A percentile compares a stretch with the other conserved stretches of the same genome.
Conservation (phyloP, 2,113 vertebrate genomes). For the Pandion haliaetus region DNA sequence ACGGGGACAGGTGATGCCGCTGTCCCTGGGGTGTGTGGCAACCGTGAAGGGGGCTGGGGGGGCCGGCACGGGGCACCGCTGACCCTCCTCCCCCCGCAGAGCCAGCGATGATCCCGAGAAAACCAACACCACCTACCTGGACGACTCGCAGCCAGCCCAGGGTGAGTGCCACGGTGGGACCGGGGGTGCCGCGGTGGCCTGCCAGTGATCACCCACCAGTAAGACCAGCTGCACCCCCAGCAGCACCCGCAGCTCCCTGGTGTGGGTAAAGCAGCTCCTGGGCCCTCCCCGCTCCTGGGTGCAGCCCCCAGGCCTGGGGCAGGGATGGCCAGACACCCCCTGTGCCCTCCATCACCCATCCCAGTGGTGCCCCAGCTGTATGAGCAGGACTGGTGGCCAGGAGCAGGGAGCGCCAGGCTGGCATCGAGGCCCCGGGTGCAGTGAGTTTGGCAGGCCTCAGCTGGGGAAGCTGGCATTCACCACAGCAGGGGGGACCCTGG, state of each 20-base stretch:
- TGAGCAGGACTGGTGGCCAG: fast-evolving
- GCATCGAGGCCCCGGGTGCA: neutral
- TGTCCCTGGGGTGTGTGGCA: neutral
- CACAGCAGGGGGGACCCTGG: fast-evolving
- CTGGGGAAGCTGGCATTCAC: neutral
- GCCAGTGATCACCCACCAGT: fast-evolving
- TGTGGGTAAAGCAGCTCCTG: neutral
- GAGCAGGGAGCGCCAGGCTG: neutral
- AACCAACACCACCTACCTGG: slow-evolving; percentile 87
- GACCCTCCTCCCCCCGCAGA: slow-evolving; percentile 52
- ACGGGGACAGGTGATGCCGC: fast-evolving
- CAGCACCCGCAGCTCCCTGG: neutral
- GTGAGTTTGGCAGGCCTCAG: neutral
- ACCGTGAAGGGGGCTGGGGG: fast-evolving
- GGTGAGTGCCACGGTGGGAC: slow-evolving; percentile 75
- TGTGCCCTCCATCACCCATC: neutral
- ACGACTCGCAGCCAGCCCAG: slow-evolving; percentile 86
- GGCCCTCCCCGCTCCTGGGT: neutral
- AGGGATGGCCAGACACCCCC: neutral
- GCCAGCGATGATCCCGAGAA: slow-evolving; percentile 91
- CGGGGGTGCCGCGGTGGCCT: fast-evolving
- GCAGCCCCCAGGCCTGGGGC: neutral
- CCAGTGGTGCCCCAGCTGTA: fast-evolving
- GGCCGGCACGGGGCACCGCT: fast-evolving
- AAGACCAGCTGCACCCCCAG: neutral